Percentiles rank a stretch among this genome's conserved stretches.
These are phyloP conservation scores for Pseudeuparius sepicola DNA, from an alignment of 2,888 invertebrate genomes.

Conservation along the genomic window DNA sequence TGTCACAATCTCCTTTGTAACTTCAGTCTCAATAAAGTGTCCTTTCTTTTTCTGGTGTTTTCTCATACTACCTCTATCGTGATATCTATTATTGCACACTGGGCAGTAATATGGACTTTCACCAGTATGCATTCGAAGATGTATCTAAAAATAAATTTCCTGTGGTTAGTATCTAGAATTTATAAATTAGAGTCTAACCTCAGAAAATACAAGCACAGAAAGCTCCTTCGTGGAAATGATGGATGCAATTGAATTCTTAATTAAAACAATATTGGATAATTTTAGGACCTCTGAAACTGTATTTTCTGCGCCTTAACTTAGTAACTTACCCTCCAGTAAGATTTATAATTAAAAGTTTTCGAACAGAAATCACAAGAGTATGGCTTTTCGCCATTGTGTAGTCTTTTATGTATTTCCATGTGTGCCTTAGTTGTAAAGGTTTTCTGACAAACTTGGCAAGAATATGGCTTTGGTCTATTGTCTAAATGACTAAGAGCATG, in stretches of 20 bases:
- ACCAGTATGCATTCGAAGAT: constrained; percentile 4
- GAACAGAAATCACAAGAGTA: constrained; percentile 1
- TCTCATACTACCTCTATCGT: constrained; percentile 1
- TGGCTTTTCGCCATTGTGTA: constrained; percentile 2
- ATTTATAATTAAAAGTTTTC: constrained; percentile 5
- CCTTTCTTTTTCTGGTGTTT: constrained; percentile 3
- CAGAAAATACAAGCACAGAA: too few species aligned
- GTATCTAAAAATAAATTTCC: constrained; percentile 1
- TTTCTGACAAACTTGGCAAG: constrained; percentile 1
- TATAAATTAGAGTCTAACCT: too few species aligned
- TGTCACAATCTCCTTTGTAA: too few species aligned
- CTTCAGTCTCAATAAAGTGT: too few species aligned
- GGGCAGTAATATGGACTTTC: neutral
- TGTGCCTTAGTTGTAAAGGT: constrained; percentile 1
- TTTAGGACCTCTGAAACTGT: too few species aligned
- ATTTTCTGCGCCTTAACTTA: too few species aligned
- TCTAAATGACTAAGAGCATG: constrained; percentile 2
- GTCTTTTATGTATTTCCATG: constrained; percentile 2
- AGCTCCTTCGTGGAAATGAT: too few species aligned
- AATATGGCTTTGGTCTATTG: neutral
- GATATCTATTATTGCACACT: constrained; percentile 3
- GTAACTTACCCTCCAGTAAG: constrained; percentile 5
- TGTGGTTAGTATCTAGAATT: too few species aligned
- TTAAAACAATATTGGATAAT: too few species aligned
- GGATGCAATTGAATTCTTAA: too few species aligned